Evolutionary conservation across 2,888 invertebrate species (phyloP), one percentile per base, ranked within the genome.

Genomic region (Deilephila elpenor): DNA sequence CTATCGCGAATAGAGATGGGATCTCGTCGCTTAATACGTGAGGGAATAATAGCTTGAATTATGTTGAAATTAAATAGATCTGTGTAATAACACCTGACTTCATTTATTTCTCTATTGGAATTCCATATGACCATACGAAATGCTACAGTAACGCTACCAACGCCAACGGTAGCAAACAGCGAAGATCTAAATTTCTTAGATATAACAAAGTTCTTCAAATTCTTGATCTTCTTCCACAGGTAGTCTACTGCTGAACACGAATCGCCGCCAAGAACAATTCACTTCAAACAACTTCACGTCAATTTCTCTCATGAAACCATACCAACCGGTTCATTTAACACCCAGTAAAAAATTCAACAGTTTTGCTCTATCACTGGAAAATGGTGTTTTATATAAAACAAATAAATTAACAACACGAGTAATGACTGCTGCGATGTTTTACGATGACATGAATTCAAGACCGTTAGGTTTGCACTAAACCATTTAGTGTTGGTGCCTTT

Each of bases 381-480:
- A 56, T 5, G 56, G 19, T n/a, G n/a, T 56, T n/a, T 56, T 56
- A n/a, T 56, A 56, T 56, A 29, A 70, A 59, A 70, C 70, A 72
- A 59, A 61, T 71, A 67, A 74, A 70, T 74, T 72, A 72, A 53
- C 56, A 70, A 6, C 17, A 34, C 72, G 32, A 25, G 44, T 74
- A 61, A 70, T 60, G 70, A 61, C 51, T 62, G 44, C 72, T 56
- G 60, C 53, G 20, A 73, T 56, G 72, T 74, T 78, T 78, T 77
- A 78, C 74, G 73, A 76, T 67, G 71, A 20, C 73, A 70, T 75
- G 73, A 76, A 72, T 75, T 73, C 74, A 59, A 71, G 51, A 60
- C 53, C 25, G 75, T 73, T 73, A 25, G 72, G 73, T 75, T 73
- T 71, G 73, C 64, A 75, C 67, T 74, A 71, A 75, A 73, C 60